These are phyloP conservation scores for Orthosia gothica DNA, from an alignment of 2,888 invertebrate species.

Conservation along the genomic window DNA sequence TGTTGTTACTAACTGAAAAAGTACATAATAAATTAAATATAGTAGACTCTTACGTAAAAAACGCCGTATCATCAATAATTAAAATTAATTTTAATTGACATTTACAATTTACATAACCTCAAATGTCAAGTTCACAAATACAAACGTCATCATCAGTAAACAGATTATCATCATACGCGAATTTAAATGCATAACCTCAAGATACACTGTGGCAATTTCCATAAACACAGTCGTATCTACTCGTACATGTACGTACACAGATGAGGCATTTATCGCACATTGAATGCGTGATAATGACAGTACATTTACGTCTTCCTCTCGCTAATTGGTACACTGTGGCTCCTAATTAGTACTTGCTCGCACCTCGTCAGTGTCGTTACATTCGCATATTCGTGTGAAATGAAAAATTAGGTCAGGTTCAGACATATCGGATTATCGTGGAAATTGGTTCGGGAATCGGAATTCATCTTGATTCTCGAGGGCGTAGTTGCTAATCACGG, in stretches of 20 bases:
- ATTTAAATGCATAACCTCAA: conserved; percentile 42
- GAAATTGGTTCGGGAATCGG: conserved; percentile 54
- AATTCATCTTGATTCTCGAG: conserved; percentile 43
- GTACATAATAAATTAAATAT: background rate
- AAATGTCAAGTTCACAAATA: conserved; percentile 40
- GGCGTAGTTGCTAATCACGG: conserved; percentile 46
- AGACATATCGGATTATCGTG: conserved; percentile 45
- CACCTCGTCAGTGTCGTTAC: conserved; percentile 52
- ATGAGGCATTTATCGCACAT: conserved; percentile 50
- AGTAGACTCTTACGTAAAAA: no score
- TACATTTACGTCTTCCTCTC: conserved; percentile 59
- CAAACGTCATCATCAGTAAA: conserved; percentile 5
- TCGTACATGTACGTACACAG: conserved; percentile 12
- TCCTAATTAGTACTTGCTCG: conserved; percentile 66
- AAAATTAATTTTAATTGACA: no score
- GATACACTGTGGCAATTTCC: conserved; percentile 42
- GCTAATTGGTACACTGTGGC: conserved; percentile 67
- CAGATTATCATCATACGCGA: conserved; percentile 25
- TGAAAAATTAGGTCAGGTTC: conserved; percentile 61
- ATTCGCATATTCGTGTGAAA: conserved; percentile 54
- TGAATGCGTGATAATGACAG: conserved; percentile 62
- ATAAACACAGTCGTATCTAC: conserved; percentile 17
- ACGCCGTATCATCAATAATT: no score
- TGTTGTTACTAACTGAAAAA: background rate
- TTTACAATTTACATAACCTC: no score